Percentiles rank a stretch among this genome's conserved stretches.
Conservation (phyloP, 2,888 invertebrate genomes). For the Ypsolopha sequella region DNA sequence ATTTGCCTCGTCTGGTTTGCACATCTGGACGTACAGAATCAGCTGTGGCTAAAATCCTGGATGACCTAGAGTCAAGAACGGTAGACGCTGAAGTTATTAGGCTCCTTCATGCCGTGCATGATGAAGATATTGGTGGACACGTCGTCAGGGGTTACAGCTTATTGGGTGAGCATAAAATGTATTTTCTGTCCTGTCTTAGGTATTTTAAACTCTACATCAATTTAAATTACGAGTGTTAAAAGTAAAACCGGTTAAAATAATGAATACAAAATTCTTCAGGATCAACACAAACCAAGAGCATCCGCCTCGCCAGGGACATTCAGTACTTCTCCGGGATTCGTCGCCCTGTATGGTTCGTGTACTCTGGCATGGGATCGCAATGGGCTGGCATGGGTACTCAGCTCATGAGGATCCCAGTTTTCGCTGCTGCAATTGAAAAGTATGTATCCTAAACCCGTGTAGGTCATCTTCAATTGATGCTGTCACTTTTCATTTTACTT, state of each 20-base stretch:
- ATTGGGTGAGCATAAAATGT: constrained; percentile 25
- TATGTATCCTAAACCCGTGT: constrained; percentile 19
- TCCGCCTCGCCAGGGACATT: constrained; percentile 56
- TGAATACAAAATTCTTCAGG: constrained; percentile 17
- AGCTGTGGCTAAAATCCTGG: constrained; percentile 74
- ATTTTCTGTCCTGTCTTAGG: no score
- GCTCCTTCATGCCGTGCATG: constrained; percentile 72
- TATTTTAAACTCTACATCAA: no score
- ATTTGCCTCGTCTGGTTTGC: constrained; percentile 79
- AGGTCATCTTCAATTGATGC: neutral
- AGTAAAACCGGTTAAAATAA: no score
- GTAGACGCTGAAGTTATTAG: constrained; percentile 74
- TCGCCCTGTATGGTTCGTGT: constrained; percentile 88
- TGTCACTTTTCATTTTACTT: neutral
- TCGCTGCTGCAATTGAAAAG: constrained; percentile 77
- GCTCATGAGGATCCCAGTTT: constrained; percentile 80
- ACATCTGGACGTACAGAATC: constrained; percentile 86
- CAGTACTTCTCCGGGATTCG: constrained; percentile 73
- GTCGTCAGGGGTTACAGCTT: constrained; percentile 83
- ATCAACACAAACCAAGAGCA: constrained; percentile 42
- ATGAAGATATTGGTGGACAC: constrained; percentile 72
- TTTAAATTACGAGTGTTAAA: no score
- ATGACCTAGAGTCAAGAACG: constrained; percentile 72
- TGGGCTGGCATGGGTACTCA: constrained; percentile 88
- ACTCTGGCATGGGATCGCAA: constrained; percentile 93